Evolutionary conservation across 2,113 vertebrate species (phyloP).

Genomic region (Panurus biarmicus): DNA sequence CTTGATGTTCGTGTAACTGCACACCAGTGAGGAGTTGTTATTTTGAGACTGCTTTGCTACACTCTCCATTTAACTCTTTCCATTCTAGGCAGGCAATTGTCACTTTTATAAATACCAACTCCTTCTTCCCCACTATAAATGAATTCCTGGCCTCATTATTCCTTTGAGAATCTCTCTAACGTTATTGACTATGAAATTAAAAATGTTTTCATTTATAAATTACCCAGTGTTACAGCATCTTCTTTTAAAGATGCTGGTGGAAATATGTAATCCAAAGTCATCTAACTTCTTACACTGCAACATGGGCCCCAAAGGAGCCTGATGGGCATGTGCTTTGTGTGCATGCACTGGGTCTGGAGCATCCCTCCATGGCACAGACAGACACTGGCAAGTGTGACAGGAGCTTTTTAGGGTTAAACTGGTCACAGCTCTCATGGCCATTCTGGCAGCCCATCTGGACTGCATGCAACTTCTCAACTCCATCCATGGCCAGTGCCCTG

Average conservation of each 20-base stretch:
- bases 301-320: neutral
- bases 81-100: neutral
- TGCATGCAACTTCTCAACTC: neutral
- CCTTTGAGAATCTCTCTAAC: neutral
- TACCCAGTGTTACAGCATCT: neutral
- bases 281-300: neutral
- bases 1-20: neutral
- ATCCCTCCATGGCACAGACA: neutral
- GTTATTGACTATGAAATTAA: neutral
- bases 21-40: neutral
- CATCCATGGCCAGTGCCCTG: rapidly evolving
- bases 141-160: neutral
- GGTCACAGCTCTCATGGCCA: neutral
- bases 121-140: neutral
- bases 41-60: neutral
- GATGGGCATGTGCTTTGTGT: neutral
- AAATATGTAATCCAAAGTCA: neutral
- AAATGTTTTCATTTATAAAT: neutral
- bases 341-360: neutral
- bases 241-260: neutral
- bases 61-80: neutral
- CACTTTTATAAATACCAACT: neutral
- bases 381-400: neutral
- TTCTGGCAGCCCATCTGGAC: neutral
- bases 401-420: neutral